Evolutionary conservation across 2,797 vertebrate species (phyloP), one percentile per base, ranked within the genome.

Genomic region (Macroramphosus scolopax): DNA sequence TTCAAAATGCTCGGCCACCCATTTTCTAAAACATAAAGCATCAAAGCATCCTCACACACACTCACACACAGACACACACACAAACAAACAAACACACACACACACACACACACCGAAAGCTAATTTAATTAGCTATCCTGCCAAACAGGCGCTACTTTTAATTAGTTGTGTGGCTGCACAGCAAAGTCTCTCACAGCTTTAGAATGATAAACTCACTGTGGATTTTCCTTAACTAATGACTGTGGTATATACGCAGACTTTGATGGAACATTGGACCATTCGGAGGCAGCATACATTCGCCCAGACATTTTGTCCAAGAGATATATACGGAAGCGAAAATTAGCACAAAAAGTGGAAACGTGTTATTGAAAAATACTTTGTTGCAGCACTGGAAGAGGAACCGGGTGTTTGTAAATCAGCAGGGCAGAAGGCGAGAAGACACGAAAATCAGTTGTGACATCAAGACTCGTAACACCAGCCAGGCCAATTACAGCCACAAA

Each of bases 51-150:
- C n/a, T n/a, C 35, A 42, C 31, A 71, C 7, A 42, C 22, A 59
- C 17, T 54, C 51, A 52, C 17, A 44, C 45, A 42, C 41, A 32
- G 40, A 28, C 51, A 43, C 6, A 72, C 49, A 49, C 20, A 35
- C 48, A 49, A 14, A 50, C 31, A 36, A 14, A 42, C 37, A n/a
- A 32, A 22, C 33, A 41, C 18, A 26, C 25, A 16, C 42, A 44
- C 44, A 56, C 20, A 55, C 28, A 63, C 25, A 42, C 25, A 54
- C 6, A 50, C 14, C 59, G 46, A 61, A 60, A 60, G 57, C 41
- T 82, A 82, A 89, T 88, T 87, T 78, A 89, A 86, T 90, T 87
- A 87, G 75, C 77, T 76, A 71, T 71, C 64, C 75, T 67, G 77
- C 76, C 78, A 80, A 75, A 76, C 71, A 77, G 73, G 59, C 55